These are phyloP conservation scores for Macrotus californicus DNA, from an alignment of 2,113 vertebrate species.

Conservation along the genomic window DNA sequence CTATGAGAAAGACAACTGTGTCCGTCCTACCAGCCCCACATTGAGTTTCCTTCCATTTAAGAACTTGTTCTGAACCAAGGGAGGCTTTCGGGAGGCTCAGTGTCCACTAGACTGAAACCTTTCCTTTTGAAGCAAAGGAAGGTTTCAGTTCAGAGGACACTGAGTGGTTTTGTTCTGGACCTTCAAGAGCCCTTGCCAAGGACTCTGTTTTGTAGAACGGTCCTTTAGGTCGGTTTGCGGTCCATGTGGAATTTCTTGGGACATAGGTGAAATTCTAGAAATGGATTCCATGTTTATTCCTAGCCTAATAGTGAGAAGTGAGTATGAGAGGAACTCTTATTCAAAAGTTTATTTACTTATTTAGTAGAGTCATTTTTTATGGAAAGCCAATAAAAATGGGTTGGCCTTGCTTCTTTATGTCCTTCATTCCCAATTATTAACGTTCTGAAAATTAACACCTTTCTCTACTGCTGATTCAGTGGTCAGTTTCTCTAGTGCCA, in stretches of 20 bases:
- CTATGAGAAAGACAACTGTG: background rate
- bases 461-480: background rate
- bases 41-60: background rate
- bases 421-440: background rate
- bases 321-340: background rate
- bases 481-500: background rate
- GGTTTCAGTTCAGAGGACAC: background rate
- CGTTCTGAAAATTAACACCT: background rate
- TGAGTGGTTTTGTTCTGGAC: background rate
- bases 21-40: background rate
- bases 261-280: background rate
- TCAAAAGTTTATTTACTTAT: background rate
- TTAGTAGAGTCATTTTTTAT: background rate
- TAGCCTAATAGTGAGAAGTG: background rate
- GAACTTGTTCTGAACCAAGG: background rate
- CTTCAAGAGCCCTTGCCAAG: background rate
- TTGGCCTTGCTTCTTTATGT: background rate
- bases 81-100: no score
- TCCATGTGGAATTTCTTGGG: background rate
- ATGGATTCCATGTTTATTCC: background rate
- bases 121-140: no score
- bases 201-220: background rate
- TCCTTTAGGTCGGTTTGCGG: no score
- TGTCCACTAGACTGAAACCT: no score
- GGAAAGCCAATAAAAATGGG: background rate